Conservation (phyloP, 2,888 invertebrate genomes). For the Melolontha melolontha region DNA sequence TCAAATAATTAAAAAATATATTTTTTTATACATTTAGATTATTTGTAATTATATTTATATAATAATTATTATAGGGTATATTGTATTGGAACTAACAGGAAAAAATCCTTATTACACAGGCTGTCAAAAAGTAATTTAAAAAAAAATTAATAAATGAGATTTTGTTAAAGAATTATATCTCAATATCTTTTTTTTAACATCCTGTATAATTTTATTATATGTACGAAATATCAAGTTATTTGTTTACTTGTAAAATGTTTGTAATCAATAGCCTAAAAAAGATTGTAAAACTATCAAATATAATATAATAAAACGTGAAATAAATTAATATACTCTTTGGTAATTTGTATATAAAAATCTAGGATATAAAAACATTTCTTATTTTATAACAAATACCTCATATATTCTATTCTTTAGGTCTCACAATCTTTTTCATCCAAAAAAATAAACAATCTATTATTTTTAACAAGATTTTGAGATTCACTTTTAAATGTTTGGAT, state of each 20-base stretch:
- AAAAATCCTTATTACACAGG: slow-evolving; percentile 34
- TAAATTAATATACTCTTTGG: slow-evolving; percentile 36
- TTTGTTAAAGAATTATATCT: slow-evolving; percentile 11
- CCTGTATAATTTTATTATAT: slow-evolving; percentile 38
- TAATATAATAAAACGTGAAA: slow-evolving; percentile 22
- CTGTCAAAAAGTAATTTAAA: slow-evolving; percentile 24
- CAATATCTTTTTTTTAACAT: slow-evolving; percentile 32
- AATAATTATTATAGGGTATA: no score
- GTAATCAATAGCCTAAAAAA: background rate
- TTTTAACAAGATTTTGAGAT: slow-evolving; percentile 10
- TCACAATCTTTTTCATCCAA: slow-evolving; percentile 11
- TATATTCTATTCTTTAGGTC: background rate
- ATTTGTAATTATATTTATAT: slow-evolving; percentile 4
- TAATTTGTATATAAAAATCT: slow-evolving; percentile 37
- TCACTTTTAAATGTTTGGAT: slow-evolving; percentile 1
- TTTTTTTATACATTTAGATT: slow-evolving; percentile 35
- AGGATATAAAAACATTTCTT: slow-evolving; percentile 34
- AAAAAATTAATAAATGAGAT: slow-evolving; percentile 4
- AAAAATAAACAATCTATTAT: background rate
- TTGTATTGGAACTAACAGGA: slow-evolving; percentile 31
- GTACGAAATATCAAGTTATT: slow-evolving; percentile 42
- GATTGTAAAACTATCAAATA: slow-evolving; percentile 25
- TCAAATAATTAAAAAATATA: slow-evolving; percentile 51
- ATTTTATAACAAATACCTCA: slow-evolving; percentile 33
- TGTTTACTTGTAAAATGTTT: slow-evolving; percentile 1